Evolutionary conservation across 2,113 vertebrate species (phyloP), one percentile per base, ranked within the genome.

Genomic region (Morone chrysops): DNA sequence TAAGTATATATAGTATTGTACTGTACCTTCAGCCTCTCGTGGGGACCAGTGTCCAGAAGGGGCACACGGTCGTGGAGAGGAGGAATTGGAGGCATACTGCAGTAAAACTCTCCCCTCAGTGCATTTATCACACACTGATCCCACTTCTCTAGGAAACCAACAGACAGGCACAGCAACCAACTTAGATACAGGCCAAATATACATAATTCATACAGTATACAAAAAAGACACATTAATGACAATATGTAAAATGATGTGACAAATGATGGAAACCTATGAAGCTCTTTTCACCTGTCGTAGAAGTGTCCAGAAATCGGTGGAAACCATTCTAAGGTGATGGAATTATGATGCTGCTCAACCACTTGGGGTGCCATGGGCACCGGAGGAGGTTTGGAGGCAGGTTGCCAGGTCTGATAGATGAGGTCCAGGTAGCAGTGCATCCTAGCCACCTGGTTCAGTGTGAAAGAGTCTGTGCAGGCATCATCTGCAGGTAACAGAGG

Each of bases 131-230:
- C 98, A 99, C 77, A 97, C 96, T 96, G 97, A 97, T 99, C 98
- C 98, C 97, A 99, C 95, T 98, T 99, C 98, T 99, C 98, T 99
- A 99, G 97, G 96, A 98, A 97, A 97, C 96, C 96, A 97, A 97
- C 95, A 98, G 95, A 95, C 94, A 94, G 90, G 91, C 86, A 96
- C 93, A 97, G 82, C 92, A 96, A 97, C 94, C 88, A 97, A 97
- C 97, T 99, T 99, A 99, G 97, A 96, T 92, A 90, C 90, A 90
- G 87, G 78, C 85, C 90, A 93, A 95, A 87, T 17, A 79, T 2
- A 51, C 2, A 4, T 62, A 0, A 67, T 45, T 40, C 47, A 59
- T 5, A 62, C 10, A 41, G 16, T 18, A 56, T 63, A 59, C 54
- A 70, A 48, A 75, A 8, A 48, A 72, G 9, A 74, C 22, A 65